Base-by-base conservation (phyloP, 2,113 vertebrate species). In the Corythornis cristatus region DNA sequence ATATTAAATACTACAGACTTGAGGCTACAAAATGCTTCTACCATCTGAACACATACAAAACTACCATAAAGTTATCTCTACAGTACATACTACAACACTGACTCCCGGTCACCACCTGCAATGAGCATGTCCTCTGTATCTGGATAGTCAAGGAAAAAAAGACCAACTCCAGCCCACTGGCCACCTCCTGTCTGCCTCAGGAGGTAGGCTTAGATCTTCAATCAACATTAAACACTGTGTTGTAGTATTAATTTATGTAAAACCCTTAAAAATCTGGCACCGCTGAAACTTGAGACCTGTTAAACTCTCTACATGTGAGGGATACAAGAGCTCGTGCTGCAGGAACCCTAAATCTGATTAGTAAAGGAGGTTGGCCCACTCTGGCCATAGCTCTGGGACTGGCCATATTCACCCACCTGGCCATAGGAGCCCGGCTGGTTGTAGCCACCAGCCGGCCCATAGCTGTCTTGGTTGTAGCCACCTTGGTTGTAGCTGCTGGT, bases 311-410 rank as follows among this genome's bases (percentile, higher is more conserved):
- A 64, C 42, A 10, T 8, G 31, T 26, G 83, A 92, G 68, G 79
- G 93, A 72, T 23, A 29, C 78, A 84, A 86, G 95, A 97, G 88
- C 77, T 91, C 22, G 74, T 26, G 33, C 23, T 70, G 57, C 6
- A 23, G 53, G 78, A 76, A 64, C 54, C 28, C 97, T 98, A 99
- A 96, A 99, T 99, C 72, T 99, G 99, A 97, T 99, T 98, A 95
- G 98, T 84, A 68, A 99, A 99, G 76, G 99, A 98, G 71, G 98
- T 98, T 29, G 99, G 98, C 48, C 98, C 98, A 11, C 97, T 97
- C 95, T 98, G 97, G 71, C 95, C 82, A 5, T 98, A 98, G 90
- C 95, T 96, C 88, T 95, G 97, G 90, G 96, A 95, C 90, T 97
- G 97, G 83, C 96, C 94, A 13, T 97, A 96, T 91, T 97, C 98